Conservation (phyloP, 37 sponge, comb jelly and placozoan genomes). For the Halichondria panicea region DNA sequence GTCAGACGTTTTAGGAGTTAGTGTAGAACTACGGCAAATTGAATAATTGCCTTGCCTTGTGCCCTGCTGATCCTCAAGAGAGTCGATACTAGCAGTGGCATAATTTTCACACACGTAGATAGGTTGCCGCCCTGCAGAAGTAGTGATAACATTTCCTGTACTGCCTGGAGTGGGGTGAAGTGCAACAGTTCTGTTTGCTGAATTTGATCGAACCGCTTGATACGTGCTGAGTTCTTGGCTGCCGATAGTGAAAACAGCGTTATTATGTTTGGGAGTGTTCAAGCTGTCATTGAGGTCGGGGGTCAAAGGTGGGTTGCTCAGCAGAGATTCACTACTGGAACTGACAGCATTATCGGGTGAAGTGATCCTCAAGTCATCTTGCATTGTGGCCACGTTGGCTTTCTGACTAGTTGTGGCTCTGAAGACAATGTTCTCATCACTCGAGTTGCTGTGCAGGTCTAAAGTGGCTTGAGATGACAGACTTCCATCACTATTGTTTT, state of each 20-base stretch:
- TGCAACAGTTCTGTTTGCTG: neutral
- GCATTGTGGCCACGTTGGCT: neutral
- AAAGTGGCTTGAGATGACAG: no score
- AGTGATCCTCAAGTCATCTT: neutral
- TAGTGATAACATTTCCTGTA: no score
- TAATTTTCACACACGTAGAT: neutral
- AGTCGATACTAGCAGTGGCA: neutral
- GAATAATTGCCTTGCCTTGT: neutral
- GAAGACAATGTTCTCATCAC: neutral
- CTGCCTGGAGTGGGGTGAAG: no score
- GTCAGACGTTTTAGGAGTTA: neutral
- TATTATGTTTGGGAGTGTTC: no score
- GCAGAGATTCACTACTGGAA: neutral
- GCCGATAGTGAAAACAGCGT: no score
- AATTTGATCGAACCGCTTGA: no score
- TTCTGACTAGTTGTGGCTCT: neutral
- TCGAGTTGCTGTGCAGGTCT: no score
- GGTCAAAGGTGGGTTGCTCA: neutral
- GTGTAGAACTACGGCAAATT: neutral
- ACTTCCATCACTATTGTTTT: no score
- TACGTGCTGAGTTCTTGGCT: no score
- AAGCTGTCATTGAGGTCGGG: conserved; percentile 1
- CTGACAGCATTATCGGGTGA: conserved; percentile 5
- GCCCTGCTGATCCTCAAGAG: neutral
- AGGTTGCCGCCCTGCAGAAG: neutral